Base-by-base conservation (phyloP, 2,797 vertebrate species). In the Echiichthys vipera region DNA sequence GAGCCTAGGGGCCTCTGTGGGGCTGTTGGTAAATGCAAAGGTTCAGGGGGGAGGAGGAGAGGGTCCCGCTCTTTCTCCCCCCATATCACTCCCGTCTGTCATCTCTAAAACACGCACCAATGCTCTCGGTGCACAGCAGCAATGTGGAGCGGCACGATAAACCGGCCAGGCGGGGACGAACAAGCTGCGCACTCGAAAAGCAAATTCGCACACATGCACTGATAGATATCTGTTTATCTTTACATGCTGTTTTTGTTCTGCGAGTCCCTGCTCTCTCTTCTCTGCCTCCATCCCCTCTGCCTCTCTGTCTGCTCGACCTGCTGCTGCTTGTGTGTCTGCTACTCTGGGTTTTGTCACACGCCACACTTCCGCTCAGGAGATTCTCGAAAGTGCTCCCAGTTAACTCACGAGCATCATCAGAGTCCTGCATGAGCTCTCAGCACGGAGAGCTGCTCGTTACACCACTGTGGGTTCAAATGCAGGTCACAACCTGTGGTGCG, bases 131-230 rank as follows among this genome's bases (percentile, higher is more conserved):
- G 51, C 72, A 47, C 46, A 71, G 66, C 59, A 29, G 76, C 81
- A 80, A 87, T 82, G 85, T 89, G 84, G 87, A 77, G 84, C 67
- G 39, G 24, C 51, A 71, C 22, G 87, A 89, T 86, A 89, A 84
- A 78, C 46, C 59, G n/a, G 15, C 75, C 74, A 34, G 77, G 72
- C 77, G 22, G 40, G 32, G 43, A 72, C 12, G 18, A 72, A 70
- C 78, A 30, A 66, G 81, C 81, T 40, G 72, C 64, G 22, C 74
- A 22, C 51, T 42, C 62, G 67, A 14, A 53, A 18, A 53, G 30
- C 63, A 57, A 50, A 65, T 64, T n/a, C 2, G 3, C 54, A 43
- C 74, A 55, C 53, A 45, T 17, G 22, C 37, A 32, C 46, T 46
- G 68, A 75, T 83, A 34, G 45, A 64, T 53, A 86, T 84, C 79